Conservation (phyloP, 2,113 vertebrate species). For the Nannospalax galili region DNA sequence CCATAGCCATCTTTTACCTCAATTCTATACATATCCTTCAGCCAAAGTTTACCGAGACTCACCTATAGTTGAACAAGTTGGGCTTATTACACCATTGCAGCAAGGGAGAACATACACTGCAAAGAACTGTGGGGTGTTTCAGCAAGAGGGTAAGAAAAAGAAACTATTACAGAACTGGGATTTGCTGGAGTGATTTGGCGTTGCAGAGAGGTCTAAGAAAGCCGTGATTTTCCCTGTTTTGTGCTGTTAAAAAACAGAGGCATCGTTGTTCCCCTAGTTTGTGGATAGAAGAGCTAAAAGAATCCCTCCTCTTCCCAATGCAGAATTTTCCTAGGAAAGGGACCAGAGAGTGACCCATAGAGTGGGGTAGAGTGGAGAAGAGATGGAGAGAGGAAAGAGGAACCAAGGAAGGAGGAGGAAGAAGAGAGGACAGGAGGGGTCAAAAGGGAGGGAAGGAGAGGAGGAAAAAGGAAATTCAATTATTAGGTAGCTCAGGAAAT, state of each 20-base stretch:
- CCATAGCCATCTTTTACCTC: not conserved
- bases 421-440: too few relatives aligned
- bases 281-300: not conserved
- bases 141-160: not conserved
- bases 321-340: too few relatives aligned
- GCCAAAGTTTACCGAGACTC: not conserved
- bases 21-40: not conserved
- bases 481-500: not conserved
- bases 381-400: too few relatives aligned
- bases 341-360: too few relatives aligned
- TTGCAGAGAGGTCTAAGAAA: not conserved
- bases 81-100: not conserved
- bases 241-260: not conserved
- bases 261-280: too few relatives aligned
- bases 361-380: too few relatives aligned
- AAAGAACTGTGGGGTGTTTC: fast-evolving
- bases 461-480: not conserved
- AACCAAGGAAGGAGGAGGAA: too few relatives aligned
- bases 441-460: too few relatives aligned
- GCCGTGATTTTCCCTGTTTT: not conserved
- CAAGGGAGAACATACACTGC: not conserved
- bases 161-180: not conserved
- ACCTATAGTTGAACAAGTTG: not conserved
- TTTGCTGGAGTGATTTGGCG: not conserved
- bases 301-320: not conserved